Evolutionary conservation across 2,797 vertebrate genomes (phyloP).

Genomic region (Chiroxiphia lanceolata): DNA sequence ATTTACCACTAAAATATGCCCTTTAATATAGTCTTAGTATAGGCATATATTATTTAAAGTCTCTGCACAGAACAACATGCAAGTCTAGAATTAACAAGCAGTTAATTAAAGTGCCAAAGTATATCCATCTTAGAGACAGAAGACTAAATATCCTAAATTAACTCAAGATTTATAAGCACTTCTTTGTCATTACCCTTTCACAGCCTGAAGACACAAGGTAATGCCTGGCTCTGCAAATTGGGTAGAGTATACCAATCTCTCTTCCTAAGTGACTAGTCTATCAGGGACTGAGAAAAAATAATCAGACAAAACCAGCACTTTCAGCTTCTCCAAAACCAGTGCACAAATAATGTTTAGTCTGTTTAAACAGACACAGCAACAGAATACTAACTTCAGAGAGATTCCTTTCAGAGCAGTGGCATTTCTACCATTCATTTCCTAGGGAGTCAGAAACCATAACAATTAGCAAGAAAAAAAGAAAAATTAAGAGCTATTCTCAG

Average conservation of each 20-base stretch:
- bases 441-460: neutral
- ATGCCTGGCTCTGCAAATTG: slow-evolving; percentile 17
- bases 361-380: neutral
- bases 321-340: neutral
- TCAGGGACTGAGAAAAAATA: neutral
- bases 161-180: slow-evolving; percentile 37
- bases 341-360: neutral
- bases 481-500: neutral
- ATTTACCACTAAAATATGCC: neutral
- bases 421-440: neutral
- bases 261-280: neutral
- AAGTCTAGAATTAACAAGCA: slow-evolving; percentile 12
- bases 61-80: neutral
- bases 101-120: slow-evolving; percentile 9
- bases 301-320: neutral
- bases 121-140: slow-evolving; percentile 17
- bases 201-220: slow-evolving; percentile 13
- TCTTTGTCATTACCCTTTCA: neutral
- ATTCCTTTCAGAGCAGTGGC: neutral
- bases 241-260: neutral
- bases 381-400: neutral
- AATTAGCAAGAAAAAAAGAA: neutral
- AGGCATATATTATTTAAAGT: neutral
- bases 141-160: slow-evolving; percentile 39
- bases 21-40: neutral